Base-by-base conservation (phyloP, 2,797 vertebrate genomes). In the Heliangelus exortis region DNA sequence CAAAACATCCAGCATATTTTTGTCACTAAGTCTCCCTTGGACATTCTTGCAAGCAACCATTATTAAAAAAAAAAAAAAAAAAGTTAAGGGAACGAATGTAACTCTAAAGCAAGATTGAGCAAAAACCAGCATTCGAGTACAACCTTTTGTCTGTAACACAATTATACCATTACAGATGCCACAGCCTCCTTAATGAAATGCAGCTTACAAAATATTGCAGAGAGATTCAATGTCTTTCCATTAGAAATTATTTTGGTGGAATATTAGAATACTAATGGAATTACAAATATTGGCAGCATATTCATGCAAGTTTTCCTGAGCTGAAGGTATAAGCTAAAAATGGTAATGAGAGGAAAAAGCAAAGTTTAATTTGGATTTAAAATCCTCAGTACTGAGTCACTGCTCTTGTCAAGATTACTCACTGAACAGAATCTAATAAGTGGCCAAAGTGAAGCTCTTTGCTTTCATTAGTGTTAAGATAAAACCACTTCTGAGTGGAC, bases 391-490 rank as follows among this genome's bases (percentile, higher is more conserved):
- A 59, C 61, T 89, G 73, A 90, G 47, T 76, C 86, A 69, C 63
- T 72, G 53, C 47, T 90, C 1, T 0, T 47, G 51, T 78, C 88
- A 81, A 66, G 55, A 89, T 89, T 93, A 84, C 21, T 66, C 29
- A 39, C 25, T 36, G 74, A 82, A 76, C 59, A 96, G 55, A 67
- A 82, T 96, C 63, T 87, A 47, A 81, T 92, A 93, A 95, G 63
- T 84, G 90, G 78, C 81, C 26, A 1, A 92, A 84, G 67, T 90
- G 53, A 89, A 87, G 76, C 29, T 59, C 77, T 67, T 88, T 72
- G 39, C 51, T 95, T 93, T 93, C 74, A 79, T 95, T 86, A 87
- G 47, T 58, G 29, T 58, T 93, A 79, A 89, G 74, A 55, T 87
- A 84, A 96, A 93, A 92, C 12, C 74, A 58, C 59, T 82, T 87